Conservation (phyloP, 2,888 invertebrate species). For the Calameuta filiformis region DNA sequence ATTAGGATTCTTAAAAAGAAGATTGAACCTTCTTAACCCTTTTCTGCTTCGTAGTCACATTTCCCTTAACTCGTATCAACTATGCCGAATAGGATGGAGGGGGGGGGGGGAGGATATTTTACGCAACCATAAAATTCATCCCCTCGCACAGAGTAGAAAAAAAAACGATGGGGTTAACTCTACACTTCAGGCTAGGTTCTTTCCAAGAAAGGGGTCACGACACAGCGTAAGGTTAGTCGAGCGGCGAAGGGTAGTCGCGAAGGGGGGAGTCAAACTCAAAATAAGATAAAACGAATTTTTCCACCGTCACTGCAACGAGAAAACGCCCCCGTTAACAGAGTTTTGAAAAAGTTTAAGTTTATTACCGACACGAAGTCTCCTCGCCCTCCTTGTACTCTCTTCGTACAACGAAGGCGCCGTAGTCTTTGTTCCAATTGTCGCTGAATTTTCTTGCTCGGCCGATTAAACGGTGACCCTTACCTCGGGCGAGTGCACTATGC, state of each 20-base stretch:
- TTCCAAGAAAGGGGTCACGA: neutral
- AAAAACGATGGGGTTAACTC: neutral
- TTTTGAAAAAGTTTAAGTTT: conserved; percentile 52
- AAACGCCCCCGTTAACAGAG: conserved; percentile 43
- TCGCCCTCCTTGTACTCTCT: neutral
- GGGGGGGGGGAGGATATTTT: neutral
- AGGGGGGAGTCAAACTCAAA: neutral
- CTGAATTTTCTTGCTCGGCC: conserved; percentile 29
- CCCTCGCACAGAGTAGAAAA: conserved; percentile 19
- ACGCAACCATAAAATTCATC: conserved; percentile 38
- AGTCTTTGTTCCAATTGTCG: conserved; percentile 52
- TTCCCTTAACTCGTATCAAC: neutral
- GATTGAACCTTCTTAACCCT: neutral
- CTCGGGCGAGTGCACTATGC: neutral
- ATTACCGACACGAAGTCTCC: conserved; percentile 26
- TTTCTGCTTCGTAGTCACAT: neutral
- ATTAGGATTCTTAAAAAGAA: neutral
- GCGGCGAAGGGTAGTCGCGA: neutral
- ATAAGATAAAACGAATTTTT: conserved; percentile 37
- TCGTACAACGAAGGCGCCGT: conserved; percentile 15
- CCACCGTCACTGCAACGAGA: conserved; percentile 34
- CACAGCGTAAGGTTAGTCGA: conserved; percentile 6
- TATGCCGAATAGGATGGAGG: too few species aligned
- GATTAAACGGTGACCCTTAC: neutral
- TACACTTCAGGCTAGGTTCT: neutral